Evolutionary conservation across 2,888 invertebrate species (phyloP).

Genomic region (Ornithoptera priamus): DNA sequence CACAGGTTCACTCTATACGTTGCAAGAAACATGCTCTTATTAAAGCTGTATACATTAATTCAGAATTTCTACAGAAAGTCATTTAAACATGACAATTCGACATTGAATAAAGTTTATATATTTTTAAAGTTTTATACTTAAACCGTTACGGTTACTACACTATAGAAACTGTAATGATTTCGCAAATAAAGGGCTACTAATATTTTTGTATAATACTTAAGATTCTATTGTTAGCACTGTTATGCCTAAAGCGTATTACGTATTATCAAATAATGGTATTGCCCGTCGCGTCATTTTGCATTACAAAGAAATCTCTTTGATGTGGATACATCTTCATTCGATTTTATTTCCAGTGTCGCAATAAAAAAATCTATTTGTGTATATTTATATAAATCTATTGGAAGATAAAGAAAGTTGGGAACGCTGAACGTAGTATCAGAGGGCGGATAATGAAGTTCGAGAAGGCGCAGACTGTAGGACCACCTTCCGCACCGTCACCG

Average conservation of each 20-base stretch:
- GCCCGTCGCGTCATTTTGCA: no score
- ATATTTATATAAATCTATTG: constrained; percentile 10
- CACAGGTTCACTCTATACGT: constrained; percentile 17
- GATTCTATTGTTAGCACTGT: no score
- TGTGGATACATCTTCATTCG: not conserved
- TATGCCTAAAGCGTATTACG: no score
- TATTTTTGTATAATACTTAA: no score
- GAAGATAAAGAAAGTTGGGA: constrained; percentile 19
- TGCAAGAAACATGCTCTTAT: not conserved
- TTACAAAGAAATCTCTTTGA: not conserved
- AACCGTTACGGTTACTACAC: no score
- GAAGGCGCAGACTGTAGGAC: constrained; percentile 35
- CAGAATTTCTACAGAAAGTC: not conserved
- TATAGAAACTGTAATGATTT: no score
- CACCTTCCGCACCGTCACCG: constrained; percentile 60
- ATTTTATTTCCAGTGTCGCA: not conserved
- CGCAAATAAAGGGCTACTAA: no score
- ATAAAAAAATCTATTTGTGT: not conserved
- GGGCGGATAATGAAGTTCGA: constrained; percentile 32
- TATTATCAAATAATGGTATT: no score
- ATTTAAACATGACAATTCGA: no score
- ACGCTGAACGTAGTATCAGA: constrained; percentile 30
- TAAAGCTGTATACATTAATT: not conserved
- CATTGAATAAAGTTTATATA: no score
- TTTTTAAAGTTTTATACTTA: no score